These are phyloP conservation scores for Phania funesta DNA, from an alignment of 2,888 invertebrate species.

Conservation along the genomic window DNA sequence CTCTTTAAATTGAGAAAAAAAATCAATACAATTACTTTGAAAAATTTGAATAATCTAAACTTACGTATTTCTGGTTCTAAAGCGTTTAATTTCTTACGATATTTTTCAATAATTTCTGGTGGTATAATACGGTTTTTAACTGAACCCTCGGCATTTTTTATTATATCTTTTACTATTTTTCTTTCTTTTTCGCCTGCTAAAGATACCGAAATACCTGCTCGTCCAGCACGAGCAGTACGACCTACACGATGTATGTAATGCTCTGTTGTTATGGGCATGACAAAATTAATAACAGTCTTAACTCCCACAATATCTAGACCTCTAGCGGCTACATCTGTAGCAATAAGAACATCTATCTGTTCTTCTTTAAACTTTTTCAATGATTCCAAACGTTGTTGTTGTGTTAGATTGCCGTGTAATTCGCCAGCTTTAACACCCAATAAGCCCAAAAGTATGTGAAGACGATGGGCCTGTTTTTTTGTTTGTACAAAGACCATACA, in stretches of 20 bases:
- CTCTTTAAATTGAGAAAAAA: no score
- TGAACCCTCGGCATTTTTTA: slow-evolving; percentile 90
- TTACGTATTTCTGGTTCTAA: slow-evolving; percentile 89
- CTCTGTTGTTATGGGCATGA: slow-evolving; percentile 95
- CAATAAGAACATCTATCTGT: slow-evolving; percentile 91
- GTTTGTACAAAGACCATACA: slow-evolving; percentile 98
- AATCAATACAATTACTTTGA: not conserved
- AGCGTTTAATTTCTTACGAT: slow-evolving; percentile 86
- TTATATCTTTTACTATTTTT: slow-evolving; percentile 93
- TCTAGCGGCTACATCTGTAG: slow-evolving; percentile 96
- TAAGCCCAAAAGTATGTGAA: slow-evolving; percentile 95
- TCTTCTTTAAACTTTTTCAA: slow-evolving; percentile 93
- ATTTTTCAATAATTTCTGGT: slow-evolving; percentile 93
- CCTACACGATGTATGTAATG: slow-evolving; percentile 98
- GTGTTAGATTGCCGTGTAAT: slow-evolving; percentile 97
- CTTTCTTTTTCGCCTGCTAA: slow-evolving; percentile 96
- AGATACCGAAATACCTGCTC: slow-evolving; percentile 95
- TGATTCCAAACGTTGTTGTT: slow-evolving; percentile 95
- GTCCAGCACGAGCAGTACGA: slow-evolving; percentile 96
- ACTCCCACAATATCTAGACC: slow-evolving; percentile 98
- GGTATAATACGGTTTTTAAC: slow-evolving; percentile 94
- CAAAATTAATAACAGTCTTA: slow-evolving; percentile 97
- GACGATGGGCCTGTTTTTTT: slow-evolving; percentile 95
- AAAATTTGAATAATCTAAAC: slow-evolving; percentile 65
- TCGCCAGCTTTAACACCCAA: slow-evolving; percentile 93